These are phyloP conservation scores for Vanacampus margaritifer DNA, from an alignment of 2,113 vertebrate genomes.

Conservation along the genomic window DNA sequence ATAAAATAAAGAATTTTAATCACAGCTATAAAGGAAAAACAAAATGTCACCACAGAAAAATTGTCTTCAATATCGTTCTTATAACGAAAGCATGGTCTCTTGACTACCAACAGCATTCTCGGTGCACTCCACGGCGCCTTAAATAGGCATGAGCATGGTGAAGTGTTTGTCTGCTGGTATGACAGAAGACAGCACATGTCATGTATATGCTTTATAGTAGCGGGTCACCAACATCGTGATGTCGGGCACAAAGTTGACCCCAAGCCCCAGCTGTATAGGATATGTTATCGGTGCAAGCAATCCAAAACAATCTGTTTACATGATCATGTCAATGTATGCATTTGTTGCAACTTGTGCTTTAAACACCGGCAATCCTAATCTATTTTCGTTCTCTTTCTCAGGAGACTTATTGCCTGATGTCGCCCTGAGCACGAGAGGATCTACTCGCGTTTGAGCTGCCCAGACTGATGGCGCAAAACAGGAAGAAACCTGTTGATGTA, in stretches of 20 bases:
- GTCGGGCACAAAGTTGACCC: too few species aligned
- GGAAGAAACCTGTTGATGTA: constrained; percentile 28
- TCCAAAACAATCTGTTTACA: neutral
- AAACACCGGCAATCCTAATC: constrained; percentile 1
- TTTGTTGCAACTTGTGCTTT: neutral
- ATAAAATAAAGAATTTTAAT: neutral
- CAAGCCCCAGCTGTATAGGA: too few species aligned
- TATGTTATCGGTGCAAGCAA: too few species aligned
- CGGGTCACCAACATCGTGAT: too few species aligned
- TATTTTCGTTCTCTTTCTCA: constrained; percentile 30
- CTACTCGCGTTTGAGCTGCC: constrained; percentile 2
- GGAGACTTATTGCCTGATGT: constrained; percentile 23
- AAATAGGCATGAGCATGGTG: constrained; percentile 67
- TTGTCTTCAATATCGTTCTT: neutral
- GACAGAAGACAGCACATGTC: constrained; percentile 31
- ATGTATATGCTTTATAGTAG: constrained; percentile 23
- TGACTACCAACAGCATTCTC: constrained; percentile 21
- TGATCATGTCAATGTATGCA: neutral
- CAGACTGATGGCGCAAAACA: constrained; percentile 39
- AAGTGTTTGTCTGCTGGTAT: constrained; percentile 57
- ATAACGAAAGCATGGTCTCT: neutral
- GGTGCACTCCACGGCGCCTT: constrained; percentile 44
- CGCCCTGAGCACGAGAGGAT: constrained; percentile 24
- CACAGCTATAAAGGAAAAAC: neutral
- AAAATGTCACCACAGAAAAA: neutral